Evolutionary conservation across 1,140 invertebrate species (phyloP).

Genomic region (Rhagoletis pomonella): DNA sequence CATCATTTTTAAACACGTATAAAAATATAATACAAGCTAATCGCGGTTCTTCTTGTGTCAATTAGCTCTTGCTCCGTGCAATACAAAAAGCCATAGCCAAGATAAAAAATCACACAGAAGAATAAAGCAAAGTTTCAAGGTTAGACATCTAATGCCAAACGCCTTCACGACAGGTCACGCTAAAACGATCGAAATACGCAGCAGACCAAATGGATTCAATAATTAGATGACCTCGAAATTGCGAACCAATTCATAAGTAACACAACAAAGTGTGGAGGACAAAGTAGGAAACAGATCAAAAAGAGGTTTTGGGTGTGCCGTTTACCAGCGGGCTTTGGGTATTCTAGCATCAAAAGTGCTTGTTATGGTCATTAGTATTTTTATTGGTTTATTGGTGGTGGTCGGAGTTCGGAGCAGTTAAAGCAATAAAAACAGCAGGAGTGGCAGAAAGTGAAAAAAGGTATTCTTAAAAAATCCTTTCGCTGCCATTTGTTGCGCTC

Average conservation of each 20-base stretch:
- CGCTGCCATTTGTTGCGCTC: conserved; percentile 60
- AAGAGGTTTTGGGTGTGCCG: conserved; percentile 60
- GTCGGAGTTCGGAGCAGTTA: not conserved
- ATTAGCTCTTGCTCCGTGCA: no score
- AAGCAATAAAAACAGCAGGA: not conserved
- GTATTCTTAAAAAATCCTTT: conserved; percentile 55
- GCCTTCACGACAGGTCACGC: not conserved
- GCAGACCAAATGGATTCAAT: conserved; percentile 58
- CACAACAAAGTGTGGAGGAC: not conserved
- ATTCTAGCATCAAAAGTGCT: conserved; percentile 60
- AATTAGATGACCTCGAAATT: conserved; percentile 63
- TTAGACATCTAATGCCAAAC: not conserved
- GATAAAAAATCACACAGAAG: not conserved
- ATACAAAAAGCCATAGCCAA: not conserved
- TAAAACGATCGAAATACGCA: conserved; percentile 66
- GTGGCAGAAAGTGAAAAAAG: conserved; percentile 1
- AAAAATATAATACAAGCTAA: no score
- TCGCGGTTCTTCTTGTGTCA: no score
- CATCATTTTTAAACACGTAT: no score
- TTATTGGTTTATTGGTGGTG: conserved; percentile 62
- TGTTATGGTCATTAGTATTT: conserved; percentile 72
- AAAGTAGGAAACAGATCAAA: conserved; percentile 44
- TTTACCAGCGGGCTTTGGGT: not conserved
- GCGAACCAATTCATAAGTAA: not conserved
- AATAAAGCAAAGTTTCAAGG: not conserved